Percentiles rank a stretch among this genome's conserved stretches.
Conservation (phyloP, 2,113 vertebrate genomes). For the Barbus barbus region DNA sequence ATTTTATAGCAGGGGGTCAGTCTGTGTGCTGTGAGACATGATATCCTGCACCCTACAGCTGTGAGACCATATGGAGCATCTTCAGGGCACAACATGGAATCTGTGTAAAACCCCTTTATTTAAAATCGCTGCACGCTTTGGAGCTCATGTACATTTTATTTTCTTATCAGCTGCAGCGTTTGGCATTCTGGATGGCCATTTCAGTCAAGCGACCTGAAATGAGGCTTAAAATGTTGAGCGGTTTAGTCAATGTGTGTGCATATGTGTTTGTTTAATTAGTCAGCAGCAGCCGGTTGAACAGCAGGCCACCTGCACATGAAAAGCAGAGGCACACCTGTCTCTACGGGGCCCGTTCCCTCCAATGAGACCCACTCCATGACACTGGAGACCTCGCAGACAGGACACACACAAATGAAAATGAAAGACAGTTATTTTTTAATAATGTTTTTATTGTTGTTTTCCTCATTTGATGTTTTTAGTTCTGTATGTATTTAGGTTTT, state of each 20-base stretch:
- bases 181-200: neutral
- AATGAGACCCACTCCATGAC: neutral
- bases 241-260: slow-evolving; percentile 28
- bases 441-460: too few species aligned
- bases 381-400: neutral
- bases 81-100: slow-evolving; percentile 49
- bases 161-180: neutral
- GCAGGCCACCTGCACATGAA: slow-evolving; percentile 51
- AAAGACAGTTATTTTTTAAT: too few species aligned
- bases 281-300: slow-evolving; percentile 49
- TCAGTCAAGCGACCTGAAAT: neutral
- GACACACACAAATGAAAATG: neutral
- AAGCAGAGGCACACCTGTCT: slow-evolving; percentile 37
- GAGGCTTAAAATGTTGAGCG: neutral
- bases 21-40: slow-evolving; percentile 13
- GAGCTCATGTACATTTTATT: neutral
- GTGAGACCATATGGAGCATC: slow-evolving; percentile 62
- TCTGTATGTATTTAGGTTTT: neutral
- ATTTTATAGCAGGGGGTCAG: slow-evolving; percentile 35
- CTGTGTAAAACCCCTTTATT: slow-evolving; percentile 60
- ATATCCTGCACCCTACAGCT: slow-evolving; percentile 49
- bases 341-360: neutral
- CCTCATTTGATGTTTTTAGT: neutral
- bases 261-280: slow-evolving; percentile 43
- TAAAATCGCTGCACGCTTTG: slow-evolving; percentile 32